Conservation (phyloP, 1,140 invertebrate species). For the Drosophila erecta region DNA sequence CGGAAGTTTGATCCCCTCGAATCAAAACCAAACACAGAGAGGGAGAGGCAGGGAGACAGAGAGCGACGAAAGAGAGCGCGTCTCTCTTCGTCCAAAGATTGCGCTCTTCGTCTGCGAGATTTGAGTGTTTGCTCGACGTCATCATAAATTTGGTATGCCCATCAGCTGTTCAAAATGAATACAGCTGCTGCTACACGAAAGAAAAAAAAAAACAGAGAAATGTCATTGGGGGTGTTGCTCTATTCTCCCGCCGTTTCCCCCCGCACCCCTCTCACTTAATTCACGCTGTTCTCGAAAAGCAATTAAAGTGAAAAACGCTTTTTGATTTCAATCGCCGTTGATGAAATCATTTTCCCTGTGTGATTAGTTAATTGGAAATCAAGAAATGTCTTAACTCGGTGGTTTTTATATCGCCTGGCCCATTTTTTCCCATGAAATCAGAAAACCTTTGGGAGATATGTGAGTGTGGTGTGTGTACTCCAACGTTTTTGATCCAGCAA, state of each 20-base stretch:
- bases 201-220: constrained; percentile 20
- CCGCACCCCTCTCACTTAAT: too few species aligned
- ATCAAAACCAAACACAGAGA: neutral
- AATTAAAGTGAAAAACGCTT: constrained; percentile 64
- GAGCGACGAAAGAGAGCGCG: neutral
- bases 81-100: neutral
- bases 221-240: constrained; percentile 56
- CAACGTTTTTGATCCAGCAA: neutral
- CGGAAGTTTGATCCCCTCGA: constrained; percentile 32
- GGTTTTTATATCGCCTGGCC: neutral
- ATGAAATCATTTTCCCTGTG: constrained; percentile 51
- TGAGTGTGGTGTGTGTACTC: too few species aligned
- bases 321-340: constrained; percentile 54
- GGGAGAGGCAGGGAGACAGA: neutral
- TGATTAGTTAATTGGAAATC: constrained; percentile 66
- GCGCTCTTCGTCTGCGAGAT: constrained; percentile 2
- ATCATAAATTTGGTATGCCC: constrained; percentile 70
- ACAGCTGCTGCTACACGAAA: constrained; percentile 49
- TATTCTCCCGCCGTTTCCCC: neutral
- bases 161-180: constrained; percentile 76
- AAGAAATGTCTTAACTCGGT: constrained; percentile 11
- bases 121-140: constrained; percentile 45
- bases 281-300: constrained; percentile 27
- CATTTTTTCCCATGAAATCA: constrained; percentile 17
- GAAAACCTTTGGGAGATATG: neutral